phyloP scores from a whole-genome alignment of 1,140 invertebrate species.

The Mylabris phalerata region DNA sequence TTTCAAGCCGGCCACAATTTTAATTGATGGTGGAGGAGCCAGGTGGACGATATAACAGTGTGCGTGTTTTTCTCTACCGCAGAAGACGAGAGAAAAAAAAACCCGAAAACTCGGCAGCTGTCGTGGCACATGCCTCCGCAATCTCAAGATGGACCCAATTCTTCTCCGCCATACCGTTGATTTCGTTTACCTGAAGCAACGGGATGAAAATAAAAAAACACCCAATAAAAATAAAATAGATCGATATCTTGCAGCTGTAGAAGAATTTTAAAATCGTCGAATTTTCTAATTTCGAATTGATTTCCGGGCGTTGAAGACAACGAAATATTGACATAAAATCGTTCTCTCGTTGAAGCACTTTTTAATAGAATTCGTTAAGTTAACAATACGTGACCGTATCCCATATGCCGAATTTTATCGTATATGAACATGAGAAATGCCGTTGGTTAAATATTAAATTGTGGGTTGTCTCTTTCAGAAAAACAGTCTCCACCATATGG shows the following conservation, averaged over 20 bases:
- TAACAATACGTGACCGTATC: constrained; percentile 30
- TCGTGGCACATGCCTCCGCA: constrained; percentile 21
- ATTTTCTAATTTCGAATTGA: too few relatives aligned
- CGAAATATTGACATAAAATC: too few relatives aligned
- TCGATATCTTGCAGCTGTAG: too few relatives aligned
- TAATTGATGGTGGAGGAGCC: constrained; percentile 13
- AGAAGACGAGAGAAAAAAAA: not conserved
- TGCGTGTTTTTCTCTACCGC: constrained; percentile 9
- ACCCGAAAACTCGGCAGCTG: constrained; percentile 12
- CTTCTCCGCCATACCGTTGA: not conserved
- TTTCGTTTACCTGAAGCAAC: too few relatives aligned
- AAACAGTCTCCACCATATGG: constrained; percentile 12
- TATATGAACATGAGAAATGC: constrained; percentile 17
- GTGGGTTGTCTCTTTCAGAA: constrained; percentile 11
- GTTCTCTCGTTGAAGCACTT: constrained; percentile 3
- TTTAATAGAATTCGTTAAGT: constrained; percentile 22
- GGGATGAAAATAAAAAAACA: too few relatives aligned
- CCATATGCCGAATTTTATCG: constrained; percentile 24
- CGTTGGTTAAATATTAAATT: constrained; percentile 24
- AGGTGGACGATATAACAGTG: constrained; percentile 13
- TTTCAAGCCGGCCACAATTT: too few relatives aligned
- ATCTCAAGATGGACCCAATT: constrained; percentile 6
- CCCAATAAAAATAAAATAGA: too few relatives aligned
- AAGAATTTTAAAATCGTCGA: too few relatives aligned
- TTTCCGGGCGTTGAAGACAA: too few relatives aligned